A percentile compares a stretch with the other conserved stretches of the same genome.
Conservation (phyloP, 2,888 invertebrate species). For the Nineta flava region DNA sequence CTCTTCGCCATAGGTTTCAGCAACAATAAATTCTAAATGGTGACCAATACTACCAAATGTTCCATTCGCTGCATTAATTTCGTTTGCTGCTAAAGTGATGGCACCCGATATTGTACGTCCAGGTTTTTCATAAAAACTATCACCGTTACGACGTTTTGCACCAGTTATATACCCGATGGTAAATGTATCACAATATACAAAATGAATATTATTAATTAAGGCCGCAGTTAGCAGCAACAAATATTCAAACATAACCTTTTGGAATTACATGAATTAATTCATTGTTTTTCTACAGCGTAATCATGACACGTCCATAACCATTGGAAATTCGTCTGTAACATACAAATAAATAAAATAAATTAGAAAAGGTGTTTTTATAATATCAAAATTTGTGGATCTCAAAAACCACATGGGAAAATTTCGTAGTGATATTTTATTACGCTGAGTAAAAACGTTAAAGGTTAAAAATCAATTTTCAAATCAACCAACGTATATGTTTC, state of each 20-base stretch:
- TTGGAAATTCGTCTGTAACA: no score
- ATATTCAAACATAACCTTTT: background rate
- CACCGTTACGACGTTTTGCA: constrained; percentile 59
- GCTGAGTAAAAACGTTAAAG: no score
- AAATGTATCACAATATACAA: constrained; percentile 36
- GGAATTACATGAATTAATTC: no score
- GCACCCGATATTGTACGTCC: constrained; percentile 63
- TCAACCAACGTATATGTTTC: no score
- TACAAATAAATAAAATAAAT: no score
- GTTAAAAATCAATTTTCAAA: no score
- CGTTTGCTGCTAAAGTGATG: constrained; percentile 70
- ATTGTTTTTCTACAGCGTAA: no score
- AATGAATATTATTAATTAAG: background rate
- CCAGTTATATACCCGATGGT: constrained; percentile 75
- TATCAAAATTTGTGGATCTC: no score
- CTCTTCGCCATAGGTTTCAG: constrained; percentile 85
- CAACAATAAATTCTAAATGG: constrained; percentile 60
- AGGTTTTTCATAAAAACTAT: constrained; percentile 65
- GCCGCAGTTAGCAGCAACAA: constrained; percentile 1
- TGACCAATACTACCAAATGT: constrained; percentile 43
- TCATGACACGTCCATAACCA: no score
- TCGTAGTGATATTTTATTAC: no score
- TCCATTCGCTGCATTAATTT: constrained; percentile 43
- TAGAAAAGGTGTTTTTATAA: no score
- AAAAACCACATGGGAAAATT: no score